Conservation (phyloP, 2,797 vertebrate genomes). For the Siniperca obscura region DNA sequence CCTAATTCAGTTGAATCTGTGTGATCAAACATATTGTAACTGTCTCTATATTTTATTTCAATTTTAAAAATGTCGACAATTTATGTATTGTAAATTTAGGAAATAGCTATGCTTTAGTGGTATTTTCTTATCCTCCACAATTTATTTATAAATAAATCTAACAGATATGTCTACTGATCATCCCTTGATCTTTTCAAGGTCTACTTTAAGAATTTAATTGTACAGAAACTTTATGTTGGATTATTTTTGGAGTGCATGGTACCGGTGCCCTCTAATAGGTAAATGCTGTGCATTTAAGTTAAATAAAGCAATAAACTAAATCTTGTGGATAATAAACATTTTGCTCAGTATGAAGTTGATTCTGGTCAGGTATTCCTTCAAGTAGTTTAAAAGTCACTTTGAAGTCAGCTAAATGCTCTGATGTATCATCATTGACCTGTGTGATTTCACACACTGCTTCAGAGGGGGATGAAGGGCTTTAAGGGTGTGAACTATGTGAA, state of each 20-base stretch:
- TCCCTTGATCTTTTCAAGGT: background rate
- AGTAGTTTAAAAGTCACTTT: constrained; percentile 42
- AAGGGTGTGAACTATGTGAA: constrained; percentile 47
- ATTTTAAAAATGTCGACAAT: background rate
- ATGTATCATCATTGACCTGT: constrained; percentile 59
- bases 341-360: constrained; percentile 6
- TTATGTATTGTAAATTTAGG: background rate
- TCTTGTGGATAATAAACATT: background rate
- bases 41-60: background rate
- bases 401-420: constrained; percentile 42
- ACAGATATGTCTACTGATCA: background rate
- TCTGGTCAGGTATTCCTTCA: constrained; percentile 22
- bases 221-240: background rate
- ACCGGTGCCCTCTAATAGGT: constrained; percentile 47
- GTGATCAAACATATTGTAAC: background rate
- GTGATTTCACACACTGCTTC: constrained; percentile 53
- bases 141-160: background rate
- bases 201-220: background rate
- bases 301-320: constrained; percentile 1
- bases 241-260: background rate
- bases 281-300: constrained; percentile 14
- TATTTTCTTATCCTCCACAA: background rate
- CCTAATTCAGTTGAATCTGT: constrained; percentile 1
- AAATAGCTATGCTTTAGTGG: background rate
- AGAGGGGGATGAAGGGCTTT: constrained; percentile 48